Percentiles rank a stretch among this genome's conserved stretches.
Conservation (phyloP, 2,888 invertebrate species). For the Lithophane leautieri region DNA sequence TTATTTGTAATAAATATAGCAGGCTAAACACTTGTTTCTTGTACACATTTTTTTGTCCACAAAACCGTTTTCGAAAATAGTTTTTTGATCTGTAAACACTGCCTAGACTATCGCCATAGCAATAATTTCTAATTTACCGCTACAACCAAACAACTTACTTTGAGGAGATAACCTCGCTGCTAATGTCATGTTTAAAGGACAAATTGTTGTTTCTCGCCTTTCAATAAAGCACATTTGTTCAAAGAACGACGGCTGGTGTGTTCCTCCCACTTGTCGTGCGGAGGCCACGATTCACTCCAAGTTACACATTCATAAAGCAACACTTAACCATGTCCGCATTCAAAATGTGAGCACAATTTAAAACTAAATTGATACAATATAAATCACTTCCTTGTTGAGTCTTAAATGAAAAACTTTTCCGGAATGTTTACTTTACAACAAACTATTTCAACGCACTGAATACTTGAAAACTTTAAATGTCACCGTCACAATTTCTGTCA, state of each 20-base stretch:
- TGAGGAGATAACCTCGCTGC: conserved; percentile 82
- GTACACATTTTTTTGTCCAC: no score
- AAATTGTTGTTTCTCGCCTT: conserved; percentile 75
- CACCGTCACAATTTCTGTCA: conserved; percentile 50
- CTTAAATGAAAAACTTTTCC: conserved; percentile 31
- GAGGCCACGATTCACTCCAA: conserved; percentile 77
- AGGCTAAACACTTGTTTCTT: background rate
- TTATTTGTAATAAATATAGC: background rate
- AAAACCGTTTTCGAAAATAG: background rate
- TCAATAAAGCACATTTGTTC: conserved; percentile 82
- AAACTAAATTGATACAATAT: conserved; percentile 27
- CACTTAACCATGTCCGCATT: conserved; percentile 53
- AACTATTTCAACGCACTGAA: conserved; percentile 12
- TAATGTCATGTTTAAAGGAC: conserved; percentile 84
- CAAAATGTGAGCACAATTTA: conserved; percentile 48
- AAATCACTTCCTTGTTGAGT: conserved; percentile 51
- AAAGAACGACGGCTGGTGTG: conserved; percentile 70
- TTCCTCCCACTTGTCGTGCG: conserved; percentile 74
- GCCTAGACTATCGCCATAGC: background rate
- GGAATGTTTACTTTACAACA: conserved; percentile 32
- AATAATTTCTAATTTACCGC: conserved; percentile 34
- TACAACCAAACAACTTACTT: conserved; percentile 79
- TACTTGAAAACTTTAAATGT: conserved; percentile 29
- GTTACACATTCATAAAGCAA: conserved; percentile 64
- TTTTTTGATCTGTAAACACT: conserved; percentile 33